Evolutionary conservation across 2,113 vertebrate species (phyloP), one percentile per base, ranked within the genome.

Genomic region (Arothron firmamentum): DNA sequence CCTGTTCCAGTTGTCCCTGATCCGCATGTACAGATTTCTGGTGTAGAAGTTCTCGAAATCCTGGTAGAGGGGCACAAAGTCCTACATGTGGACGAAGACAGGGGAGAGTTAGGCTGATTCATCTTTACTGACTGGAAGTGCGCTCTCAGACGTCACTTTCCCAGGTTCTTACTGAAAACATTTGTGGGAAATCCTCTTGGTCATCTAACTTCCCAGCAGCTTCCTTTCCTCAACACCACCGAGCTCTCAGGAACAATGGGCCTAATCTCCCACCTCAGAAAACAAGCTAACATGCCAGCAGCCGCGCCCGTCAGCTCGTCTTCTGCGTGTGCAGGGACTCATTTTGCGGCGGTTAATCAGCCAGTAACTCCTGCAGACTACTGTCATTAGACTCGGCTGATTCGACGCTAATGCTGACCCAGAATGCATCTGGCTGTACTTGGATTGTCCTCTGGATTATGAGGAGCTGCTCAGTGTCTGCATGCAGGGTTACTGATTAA

Each of bases 31-130:
- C 23, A 97, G 87, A 75, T 98, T 98, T 67, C 96, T 90, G 57
- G 90, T 96, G 86, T 97, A 98, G 67, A 98, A 98, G 79, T 96
- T 94, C 86, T 98, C 95, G 6, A 97, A 98, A 71, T 98, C 96
- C 79, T 94, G 94, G 87, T 98, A 97, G 59, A 97, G 83, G 0
- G 96, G 92, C 51, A 97, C 96, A 84, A 98, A 98, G 65, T 96
- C 94, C 96, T 98, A 58, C 21, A 62, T 20, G 20, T 15, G 60
- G 63, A 71, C 6, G 8, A 0, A 53, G 0, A 57, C 17, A 77
- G 46, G 15, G 43, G 15, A 19, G 0, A 0, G 1, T 4, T 12
- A 4, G 0, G 19, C 13, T 6, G 1, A 1, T 11, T 5, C 48
- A 12, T 8, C 16, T 47, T 47, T 13, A 11, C 21, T 17, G 28